Percentiles rank a stretch among this genome's conserved stretches.
Conservation (phyloP, 1,140 invertebrate genomes). For the Ostrea denselamellosa region DNA sequence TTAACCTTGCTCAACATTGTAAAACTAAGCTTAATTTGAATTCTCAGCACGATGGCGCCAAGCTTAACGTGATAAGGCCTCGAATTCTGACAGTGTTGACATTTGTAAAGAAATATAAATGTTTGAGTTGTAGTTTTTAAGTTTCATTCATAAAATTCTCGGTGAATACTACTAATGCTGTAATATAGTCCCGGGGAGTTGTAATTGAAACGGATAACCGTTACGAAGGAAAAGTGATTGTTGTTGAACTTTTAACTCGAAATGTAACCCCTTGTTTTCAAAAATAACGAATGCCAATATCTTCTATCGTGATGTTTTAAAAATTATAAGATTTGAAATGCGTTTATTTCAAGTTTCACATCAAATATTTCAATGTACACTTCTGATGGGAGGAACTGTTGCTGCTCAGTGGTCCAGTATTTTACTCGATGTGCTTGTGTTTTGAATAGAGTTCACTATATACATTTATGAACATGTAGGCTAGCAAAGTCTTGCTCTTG, state of each 20-base stretch:
- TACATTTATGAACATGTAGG: too few relatives aligned
- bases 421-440: background rate
- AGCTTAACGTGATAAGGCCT: conserved; percentile 26
- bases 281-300: background rate
- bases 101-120: conserved; percentile 40
- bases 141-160: conserved; percentile 38
- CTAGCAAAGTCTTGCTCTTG: too few relatives aligned
- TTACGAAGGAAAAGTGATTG: conserved; percentile 21
- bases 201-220: conserved; percentile 25
- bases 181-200: background rate
- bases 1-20: conserved; percentile 42
- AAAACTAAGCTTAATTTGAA: conserved; percentile 28
- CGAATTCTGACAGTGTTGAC: conserved; percentile 31
- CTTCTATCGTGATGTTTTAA: background rate
- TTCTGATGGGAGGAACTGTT: background rate
- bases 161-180: conserved; percentile 13
- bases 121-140: conserved; percentile 40
- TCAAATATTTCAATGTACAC: background rate
- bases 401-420: background rate
- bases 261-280: background rate
- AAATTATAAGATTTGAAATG: background rate
- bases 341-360: background rate
- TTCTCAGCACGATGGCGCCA: conserved; percentile 41
- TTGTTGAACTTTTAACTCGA: conserved; percentile 7
- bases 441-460: background rate